These are phyloP conservation scores for Tarsius wallacei DNA, from an alignment of 2,797 vertebrate genomes.

Conservation along the genomic window DNA sequence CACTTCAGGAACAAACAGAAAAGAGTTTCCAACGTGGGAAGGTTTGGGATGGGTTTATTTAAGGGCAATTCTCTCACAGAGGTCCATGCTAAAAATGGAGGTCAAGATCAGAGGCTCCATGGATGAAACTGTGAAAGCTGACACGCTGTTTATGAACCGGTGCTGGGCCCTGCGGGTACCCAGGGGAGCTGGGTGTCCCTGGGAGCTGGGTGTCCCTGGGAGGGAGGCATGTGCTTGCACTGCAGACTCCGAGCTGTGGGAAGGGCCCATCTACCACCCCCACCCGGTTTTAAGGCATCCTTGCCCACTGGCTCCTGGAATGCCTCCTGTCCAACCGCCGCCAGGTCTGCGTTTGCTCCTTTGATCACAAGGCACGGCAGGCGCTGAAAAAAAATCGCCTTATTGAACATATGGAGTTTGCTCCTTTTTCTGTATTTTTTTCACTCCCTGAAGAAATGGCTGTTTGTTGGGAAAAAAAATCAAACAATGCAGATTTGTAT, in stretches of 20 bases:
- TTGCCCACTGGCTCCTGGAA: not conserved
- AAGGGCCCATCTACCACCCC: not conserved
- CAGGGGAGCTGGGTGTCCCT: not conserved
- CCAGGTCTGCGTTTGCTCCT: not conserved
- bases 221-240: not conserved
- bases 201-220: not conserved
- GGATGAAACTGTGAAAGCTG: not conserved
- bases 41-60: not conserved
- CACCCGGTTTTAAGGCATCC: not conserved
- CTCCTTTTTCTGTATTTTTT: not conserved
- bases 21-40: not conserved
- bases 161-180: not conserved
- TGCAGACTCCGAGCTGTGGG: not conserved
- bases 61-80: not conserved
- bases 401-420: not conserved
- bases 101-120: not conserved
- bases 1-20: not conserved
- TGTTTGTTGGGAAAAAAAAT: not conserved
- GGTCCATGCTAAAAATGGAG: not conserved
- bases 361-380: not conserved
- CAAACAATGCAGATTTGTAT: constrained; percentile 52
- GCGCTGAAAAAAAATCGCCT: not conserved
- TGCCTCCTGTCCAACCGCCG: not conserved
- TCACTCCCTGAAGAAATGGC: constrained; percentile 20
- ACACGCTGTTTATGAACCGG: not conserved